Conservation (phyloP, 2,797 vertebrate species). For the Pseudochirops cupreus region DNA sequence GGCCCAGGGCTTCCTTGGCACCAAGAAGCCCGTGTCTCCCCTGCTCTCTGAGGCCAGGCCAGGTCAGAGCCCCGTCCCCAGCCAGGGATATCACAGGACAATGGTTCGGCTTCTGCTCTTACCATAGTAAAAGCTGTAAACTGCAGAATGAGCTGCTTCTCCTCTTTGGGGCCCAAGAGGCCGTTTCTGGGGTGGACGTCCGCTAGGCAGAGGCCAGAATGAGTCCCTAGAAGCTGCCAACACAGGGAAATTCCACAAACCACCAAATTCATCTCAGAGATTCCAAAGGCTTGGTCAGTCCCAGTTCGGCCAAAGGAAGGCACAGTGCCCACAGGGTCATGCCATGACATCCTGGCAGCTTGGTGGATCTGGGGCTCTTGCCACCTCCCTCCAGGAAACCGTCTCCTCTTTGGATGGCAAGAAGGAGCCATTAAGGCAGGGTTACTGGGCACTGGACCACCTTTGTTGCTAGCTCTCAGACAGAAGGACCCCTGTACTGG, state of each 20-base stretch:
- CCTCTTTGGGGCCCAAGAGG: slow-evolving; percentile 88
- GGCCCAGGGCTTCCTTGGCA: too few relatives aligned
- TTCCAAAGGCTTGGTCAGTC: neutral
- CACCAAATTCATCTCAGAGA: neutral
- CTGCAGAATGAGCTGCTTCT: slow-evolving; percentile 86
- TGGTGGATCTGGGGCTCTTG: too few relatives aligned
- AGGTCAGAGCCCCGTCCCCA: neutral
- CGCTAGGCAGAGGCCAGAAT: slow-evolving; percentile 86
- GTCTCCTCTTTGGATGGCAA: neutral
- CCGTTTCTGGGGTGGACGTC: slow-evolving; percentile 87
- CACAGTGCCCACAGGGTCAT: neutral
- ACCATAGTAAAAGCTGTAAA: slow-evolving; percentile 87
- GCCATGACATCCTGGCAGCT: neutral
- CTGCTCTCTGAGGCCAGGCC: neutral
- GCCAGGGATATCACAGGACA: neutral
- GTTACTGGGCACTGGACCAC: neutral
- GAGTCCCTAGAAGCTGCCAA: slow-evolving; percentile 87
- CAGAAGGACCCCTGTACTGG: neutral
- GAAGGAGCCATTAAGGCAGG: neutral
- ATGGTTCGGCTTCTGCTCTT: slow-evolving; percentile 57
- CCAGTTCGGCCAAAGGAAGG: too few relatives aligned
- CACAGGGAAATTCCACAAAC: neutral
- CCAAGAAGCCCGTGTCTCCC: too few relatives aligned
- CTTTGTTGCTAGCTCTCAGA: neutral
- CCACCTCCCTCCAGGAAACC: neutral